Conservation (phyloP, 2,797 vertebrate genomes). For the Borostomias antarcticus region DNA sequence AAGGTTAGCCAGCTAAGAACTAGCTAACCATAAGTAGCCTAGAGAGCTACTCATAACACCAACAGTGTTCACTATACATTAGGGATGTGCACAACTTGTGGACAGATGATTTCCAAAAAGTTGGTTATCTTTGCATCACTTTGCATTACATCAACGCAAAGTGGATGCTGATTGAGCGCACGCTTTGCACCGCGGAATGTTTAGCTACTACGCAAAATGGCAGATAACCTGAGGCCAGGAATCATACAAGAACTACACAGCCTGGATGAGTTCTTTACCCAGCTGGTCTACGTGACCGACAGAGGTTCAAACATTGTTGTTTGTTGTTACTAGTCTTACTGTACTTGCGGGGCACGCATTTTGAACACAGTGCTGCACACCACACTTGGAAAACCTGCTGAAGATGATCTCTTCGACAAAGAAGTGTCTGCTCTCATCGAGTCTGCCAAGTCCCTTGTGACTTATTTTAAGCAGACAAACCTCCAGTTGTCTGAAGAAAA, state of each 20-base stretch:
- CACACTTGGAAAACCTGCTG: conserved; percentile 13
- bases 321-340: too few species aligned
- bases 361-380: conserved; percentile 8
- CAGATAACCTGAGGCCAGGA: conserved; percentile 8
- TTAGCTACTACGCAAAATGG: not conserved
- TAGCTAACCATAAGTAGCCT: too few species aligned
- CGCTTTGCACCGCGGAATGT: conserved; percentile 19
- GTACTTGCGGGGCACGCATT: too few species aligned
- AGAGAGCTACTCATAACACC: too few species aligned
- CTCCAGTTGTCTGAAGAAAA: conserved; percentile 20
- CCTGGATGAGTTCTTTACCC: conserved; percentile 15
- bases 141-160: conserved; percentile 16
- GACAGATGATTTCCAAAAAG: conserved; percentile 12
- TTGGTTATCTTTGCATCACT: conserved; percentile 7
- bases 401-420: conserved; percentile 5
- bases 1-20: too few species aligned
- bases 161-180: conserved; percentile 4
- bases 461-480: conserved; percentile 21
- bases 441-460: conserved; percentile 16
- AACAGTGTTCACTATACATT: too few species aligned
- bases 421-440: conserved; percentile 7
- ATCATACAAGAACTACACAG: conserved; percentile 1
- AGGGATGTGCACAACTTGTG: too few species aligned
- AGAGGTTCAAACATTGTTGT: conserved; percentile 16
- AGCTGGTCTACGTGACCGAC: conserved; percentile 23